Evolutionary conservation across 2,797 vertebrate species (phyloP).

Genomic region (Sarcoramphus papa): DNA sequence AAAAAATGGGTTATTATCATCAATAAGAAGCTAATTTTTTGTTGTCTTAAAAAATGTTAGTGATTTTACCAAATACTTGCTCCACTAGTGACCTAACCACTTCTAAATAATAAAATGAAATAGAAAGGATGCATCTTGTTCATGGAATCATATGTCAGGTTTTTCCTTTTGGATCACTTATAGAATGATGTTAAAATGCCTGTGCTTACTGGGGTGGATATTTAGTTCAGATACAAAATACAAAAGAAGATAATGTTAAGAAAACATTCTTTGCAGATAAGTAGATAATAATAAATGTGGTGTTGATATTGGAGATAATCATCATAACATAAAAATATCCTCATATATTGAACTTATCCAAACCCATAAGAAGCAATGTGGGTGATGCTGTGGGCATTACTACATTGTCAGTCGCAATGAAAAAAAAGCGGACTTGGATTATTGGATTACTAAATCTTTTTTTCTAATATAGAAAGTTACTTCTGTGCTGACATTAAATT

Average conservation of each 20-base stretch:
- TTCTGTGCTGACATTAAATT: not conserved
- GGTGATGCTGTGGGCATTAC: not conserved
- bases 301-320: not conserved
- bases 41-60: not conserved
- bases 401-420: not conserved
- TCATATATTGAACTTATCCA: not conserved
- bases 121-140: not conserved
- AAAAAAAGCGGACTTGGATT: not conserved
- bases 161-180: not conserved
- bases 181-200: not conserved
- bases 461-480: not conserved
- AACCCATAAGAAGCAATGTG: accelerated
- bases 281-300: not conserved
- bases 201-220: not conserved
- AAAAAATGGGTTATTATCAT: not conserved
- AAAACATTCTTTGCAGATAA: not conserved
- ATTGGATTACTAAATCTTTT: not conserved
- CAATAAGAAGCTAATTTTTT: not conserved
- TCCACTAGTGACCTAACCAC: not conserved
- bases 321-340: not conserved
- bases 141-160: not conserved
- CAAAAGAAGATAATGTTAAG: not conserved
- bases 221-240: not conserved
- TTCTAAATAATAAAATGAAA: not conserved
- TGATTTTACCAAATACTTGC: not conserved